A percentile compares a stretch with the other conserved stretches of the same genome.
Conservation (phyloP, 2,113 vertebrate genomes). For the Erythrocebus patas region DNA sequence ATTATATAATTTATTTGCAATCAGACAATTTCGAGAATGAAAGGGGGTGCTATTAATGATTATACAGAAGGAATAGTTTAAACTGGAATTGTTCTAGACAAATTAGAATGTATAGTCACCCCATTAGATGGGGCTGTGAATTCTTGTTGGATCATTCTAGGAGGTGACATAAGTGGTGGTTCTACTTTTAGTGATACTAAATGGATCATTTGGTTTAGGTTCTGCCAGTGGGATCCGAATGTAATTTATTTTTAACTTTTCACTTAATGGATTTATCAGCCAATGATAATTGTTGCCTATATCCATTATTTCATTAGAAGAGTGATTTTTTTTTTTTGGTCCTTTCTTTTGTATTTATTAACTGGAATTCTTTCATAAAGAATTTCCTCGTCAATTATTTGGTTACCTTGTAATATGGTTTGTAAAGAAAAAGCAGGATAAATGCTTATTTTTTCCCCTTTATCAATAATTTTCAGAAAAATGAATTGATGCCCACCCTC, state of each 20-base stretch:
- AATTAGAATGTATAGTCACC: background rate
- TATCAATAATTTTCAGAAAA: background rate
- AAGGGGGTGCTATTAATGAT: background rate
- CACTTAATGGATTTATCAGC: background rate
- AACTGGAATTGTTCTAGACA: background rate
- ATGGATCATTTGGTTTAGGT: background rate
- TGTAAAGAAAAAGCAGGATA: background rate
- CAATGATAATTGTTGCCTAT: background rate
- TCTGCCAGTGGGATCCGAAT: background rate
- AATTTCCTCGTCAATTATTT: background rate
- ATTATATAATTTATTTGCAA: background rate
- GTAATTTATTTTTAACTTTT: slow-evolving; percentile 9
- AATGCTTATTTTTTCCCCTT: background rate
- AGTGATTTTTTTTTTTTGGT: background rate
- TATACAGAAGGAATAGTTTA: background rate
- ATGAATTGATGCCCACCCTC: background rate
- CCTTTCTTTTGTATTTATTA: background rate
- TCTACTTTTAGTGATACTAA: background rate
- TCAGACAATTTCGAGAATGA: background rate
- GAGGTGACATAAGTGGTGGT: background rate
- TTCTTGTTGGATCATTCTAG: background rate
- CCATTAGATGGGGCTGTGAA: background rate
- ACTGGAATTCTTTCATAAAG: background rate
- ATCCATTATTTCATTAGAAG: background rate
- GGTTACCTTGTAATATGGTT: background rate